Percentiles rank a stretch among this genome's conserved stretches.
Evolutionary conservation across 2,113 vertebrate species (phyloP).

Genomic region (Vireo altiloquus): DNA sequence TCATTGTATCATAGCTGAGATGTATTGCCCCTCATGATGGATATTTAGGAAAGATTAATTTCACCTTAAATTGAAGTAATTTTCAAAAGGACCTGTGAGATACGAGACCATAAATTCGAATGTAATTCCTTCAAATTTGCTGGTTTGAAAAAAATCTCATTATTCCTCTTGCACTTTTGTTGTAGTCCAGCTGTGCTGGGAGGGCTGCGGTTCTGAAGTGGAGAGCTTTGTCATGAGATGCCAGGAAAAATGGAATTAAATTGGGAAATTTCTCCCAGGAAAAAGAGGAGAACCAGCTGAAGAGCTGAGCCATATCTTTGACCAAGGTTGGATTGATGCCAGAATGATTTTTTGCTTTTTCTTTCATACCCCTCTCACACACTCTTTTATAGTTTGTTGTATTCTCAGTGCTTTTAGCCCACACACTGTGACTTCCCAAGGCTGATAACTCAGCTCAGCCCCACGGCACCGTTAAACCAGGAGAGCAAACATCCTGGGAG

Average conservation of each 20-base stretch:
- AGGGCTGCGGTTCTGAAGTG: background rate
- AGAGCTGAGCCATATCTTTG: background rate
- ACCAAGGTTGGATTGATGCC: too few species aligned
- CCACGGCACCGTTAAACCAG: too few species aligned
- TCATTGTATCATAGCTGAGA: background rate
- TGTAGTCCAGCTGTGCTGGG: background rate
- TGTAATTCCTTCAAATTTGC: background rate
- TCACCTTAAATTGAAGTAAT: background rate
- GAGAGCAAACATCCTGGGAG: too few species aligned
- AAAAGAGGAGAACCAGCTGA: background rate
- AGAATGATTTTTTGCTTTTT: too few species aligned
- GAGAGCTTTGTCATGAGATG: background rate
- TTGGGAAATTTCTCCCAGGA: background rate
- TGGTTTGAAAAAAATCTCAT: background rate
- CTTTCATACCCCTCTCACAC: too few species aligned
- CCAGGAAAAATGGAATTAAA: background rate
- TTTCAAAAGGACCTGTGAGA: background rate
- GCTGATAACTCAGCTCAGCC: too few species aligned
- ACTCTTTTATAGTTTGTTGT: too few species aligned
- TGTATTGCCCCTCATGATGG: background rate
- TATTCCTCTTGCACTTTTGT: background rate
- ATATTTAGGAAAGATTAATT: background rate
- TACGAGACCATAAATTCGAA: background rate
- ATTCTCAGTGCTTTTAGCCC: too few species aligned
- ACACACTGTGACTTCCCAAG: too few species aligned